These are phyloP conservation scores for Phragmatobia fuliginosa DNA, from an alignment of 2,888 invertebrate species.

Conservation along the genomic window DNA sequence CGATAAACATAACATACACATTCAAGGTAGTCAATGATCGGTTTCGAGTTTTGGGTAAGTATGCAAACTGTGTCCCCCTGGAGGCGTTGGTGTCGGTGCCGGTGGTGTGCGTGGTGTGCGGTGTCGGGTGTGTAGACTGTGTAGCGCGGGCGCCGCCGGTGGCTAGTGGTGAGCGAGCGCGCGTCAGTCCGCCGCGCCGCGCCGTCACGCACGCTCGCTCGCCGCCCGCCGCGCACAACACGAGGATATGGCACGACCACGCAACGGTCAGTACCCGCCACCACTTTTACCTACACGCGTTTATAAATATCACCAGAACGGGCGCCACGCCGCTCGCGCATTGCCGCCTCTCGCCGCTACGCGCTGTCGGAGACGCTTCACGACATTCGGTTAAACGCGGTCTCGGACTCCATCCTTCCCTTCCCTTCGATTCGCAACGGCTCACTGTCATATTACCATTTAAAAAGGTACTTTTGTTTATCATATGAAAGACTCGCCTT, in stretches of 20 bases:
- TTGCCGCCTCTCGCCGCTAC: background rate
- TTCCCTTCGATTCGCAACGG: background rate
- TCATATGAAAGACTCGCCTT: background rate
- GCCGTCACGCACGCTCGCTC: constrained; percentile 10
- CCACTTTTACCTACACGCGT: constrained; percentile 25
- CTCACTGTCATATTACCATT: background rate
- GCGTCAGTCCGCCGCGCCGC: constrained; percentile 7
- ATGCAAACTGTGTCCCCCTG: background rate
- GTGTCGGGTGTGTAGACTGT: too few species aligned
- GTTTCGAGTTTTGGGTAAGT: background rate
- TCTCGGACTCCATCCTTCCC: background rate
- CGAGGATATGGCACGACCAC: constrained; percentile 50
- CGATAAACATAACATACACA: background rate
- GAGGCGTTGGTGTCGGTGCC: too few species aligned
- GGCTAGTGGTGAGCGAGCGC: background rate
- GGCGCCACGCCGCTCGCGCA: background rate
- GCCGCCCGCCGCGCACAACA: constrained; percentile 17
- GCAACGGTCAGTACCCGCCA: constrained; percentile 57
- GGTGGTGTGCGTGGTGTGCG: too few species aligned
- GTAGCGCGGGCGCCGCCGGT: background rate
- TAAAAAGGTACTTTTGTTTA: background rate
- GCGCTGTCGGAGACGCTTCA: background rate
- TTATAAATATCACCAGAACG: constrained; percentile 33
- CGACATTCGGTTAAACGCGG: background rate
- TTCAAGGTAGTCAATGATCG: background rate